Evolutionary conservation across 1,140 invertebrate genomes (phyloP).

Genomic region (Formica exsecta): DNA sequence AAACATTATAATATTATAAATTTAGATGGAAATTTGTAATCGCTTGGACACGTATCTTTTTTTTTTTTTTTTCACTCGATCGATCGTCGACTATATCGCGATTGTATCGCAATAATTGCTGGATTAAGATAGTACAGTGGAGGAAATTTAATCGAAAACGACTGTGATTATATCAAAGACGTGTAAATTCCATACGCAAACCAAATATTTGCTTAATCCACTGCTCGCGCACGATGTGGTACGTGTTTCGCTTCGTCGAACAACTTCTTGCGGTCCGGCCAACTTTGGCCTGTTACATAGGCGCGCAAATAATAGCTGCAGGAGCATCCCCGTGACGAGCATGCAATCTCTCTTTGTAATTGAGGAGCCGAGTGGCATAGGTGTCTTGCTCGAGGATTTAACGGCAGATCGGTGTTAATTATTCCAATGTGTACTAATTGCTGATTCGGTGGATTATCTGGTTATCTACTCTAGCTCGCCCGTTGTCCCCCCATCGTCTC

Average conservation of each 20-base stretch:
- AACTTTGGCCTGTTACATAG: conserved; percentile 52
- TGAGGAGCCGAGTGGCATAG: conserved; percentile 53
- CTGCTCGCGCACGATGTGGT: conserved; percentile 10
- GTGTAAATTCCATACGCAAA: conserved; percentile 19
- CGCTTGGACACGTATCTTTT: not conserved
- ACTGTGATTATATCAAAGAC: conserved; percentile 16
- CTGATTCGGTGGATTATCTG: conserved; percentile 76
- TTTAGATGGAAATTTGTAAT: not conserved
- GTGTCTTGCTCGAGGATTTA: conserved; percentile 65
- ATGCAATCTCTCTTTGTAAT: conserved; percentile 64
- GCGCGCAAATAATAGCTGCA: conserved; percentile 51
- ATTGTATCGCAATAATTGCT: not conserved
- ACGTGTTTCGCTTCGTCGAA: conserved; percentile 47
- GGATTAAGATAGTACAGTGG: not conserved
- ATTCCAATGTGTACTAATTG: conserved; percentile 77
- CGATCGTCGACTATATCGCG: not conserved
- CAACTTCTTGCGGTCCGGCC: conserved; percentile 45
- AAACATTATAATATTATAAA: not conserved
- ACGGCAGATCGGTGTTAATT: conserved; percentile 73
- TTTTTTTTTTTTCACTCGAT: not conserved
- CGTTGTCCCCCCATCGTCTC: not conserved
- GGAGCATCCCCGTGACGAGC: conserved; percentile 44
- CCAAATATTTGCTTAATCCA: conserved; percentile 45
- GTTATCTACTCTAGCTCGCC: conserved; percentile 70
- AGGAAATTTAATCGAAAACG: conserved; percentile 9